Base-by-base conservation (phyloP, 2,888 invertebrate genomes). In the Polydrusus tereticollis region DNA sequence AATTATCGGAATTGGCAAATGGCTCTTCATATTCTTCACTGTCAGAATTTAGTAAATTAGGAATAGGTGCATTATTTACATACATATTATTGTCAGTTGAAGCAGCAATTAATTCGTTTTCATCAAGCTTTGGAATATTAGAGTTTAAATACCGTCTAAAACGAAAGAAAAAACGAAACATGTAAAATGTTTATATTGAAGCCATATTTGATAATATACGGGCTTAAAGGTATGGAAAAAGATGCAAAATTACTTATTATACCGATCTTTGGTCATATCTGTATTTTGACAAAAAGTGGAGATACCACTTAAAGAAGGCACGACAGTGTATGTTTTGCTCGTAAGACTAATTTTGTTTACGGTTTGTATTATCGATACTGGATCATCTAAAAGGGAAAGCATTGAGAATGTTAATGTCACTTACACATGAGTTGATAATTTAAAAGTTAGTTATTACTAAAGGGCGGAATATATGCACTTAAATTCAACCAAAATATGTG, bases 51-150 rank as follows among this genome's bases (percentile, higher is more conserved):
- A 3, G 20, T 50, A 50, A 50, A 50, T 18, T 50, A 50, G 18
- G 7, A 8, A 18, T 50, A 38, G 38, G 36, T 36, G 12, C 10
- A 36, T 36, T 36, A 36, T 36, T 38, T 4, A 38, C 1, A 50
- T 50, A 3, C 38, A 38, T 50, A 50, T 50, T 50, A 50, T 6
- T 50, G 50, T 50, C 50, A 50, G 16, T 6, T 6, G 50, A 50
- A 50, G n/a, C n/a, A 50, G 50, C n/a, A 50, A n/a, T 50, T 50
- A 50, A 50, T 50, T 50, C 18, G 50, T 18, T 50, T 50, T 50
- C 14, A 50, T 1, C 18, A 50, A 20, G 23, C 50, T 50, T 20
- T 50, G 50, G 23, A 50, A 20, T 5, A 50, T 50, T 50, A 38
- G 38, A 38, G 7, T 26, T 26, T 26, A 26, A 5, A 26, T 26